These are phyloP conservation scores for Gerris lacustris DNA, from an alignment of 2,888 invertebrate species.

Conservation along the genomic window DNA sequence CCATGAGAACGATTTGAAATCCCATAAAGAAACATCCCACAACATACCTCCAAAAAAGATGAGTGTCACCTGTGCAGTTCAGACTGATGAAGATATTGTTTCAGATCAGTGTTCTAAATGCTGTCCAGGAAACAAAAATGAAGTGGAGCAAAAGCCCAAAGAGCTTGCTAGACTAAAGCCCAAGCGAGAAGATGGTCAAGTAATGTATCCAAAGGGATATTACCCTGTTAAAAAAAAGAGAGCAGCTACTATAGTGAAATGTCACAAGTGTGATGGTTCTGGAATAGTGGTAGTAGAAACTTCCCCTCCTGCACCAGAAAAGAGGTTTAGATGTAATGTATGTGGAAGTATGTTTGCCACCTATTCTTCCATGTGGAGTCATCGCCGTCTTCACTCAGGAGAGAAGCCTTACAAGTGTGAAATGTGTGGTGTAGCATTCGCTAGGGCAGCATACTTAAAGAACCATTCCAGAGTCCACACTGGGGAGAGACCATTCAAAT, in stretches of 20 bases:
- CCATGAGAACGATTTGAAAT: slow-evolving; percentile 40
- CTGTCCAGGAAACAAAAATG: slow-evolving; percentile 31
- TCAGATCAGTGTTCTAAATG: slow-evolving; percentile 32
- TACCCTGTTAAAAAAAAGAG: slow-evolving; percentile 73
- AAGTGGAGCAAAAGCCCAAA: slow-evolving; percentile 19
- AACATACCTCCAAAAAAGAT: slow-evolving; percentile 24
- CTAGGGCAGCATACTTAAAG: slow-evolving; percentile 79
- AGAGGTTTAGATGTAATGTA: slow-evolving; percentile 78
- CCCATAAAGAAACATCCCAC: slow-evolving; percentile 35
- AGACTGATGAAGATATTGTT: slow-evolving; percentile 31
- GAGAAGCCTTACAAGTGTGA: slow-evolving; percentile 79
- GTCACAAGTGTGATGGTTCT: slow-evolving; percentile 78
- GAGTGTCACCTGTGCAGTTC: slow-evolving; percentile 32
- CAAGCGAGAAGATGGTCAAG: background rate
- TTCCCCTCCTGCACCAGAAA: slow-evolving; percentile 42
- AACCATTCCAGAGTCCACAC: slow-evolving; percentile 80
- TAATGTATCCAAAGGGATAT: slow-evolving; percentile 42
- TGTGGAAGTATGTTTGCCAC: slow-evolving; percentile 47
- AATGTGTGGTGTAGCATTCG: slow-evolving; percentile 75
- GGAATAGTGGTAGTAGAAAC: slow-evolving; percentile 67
- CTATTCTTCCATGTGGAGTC: slow-evolving; percentile 79
- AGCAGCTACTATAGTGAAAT: slow-evolving; percentile 70
- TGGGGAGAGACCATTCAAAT: slow-evolving; percentile 50
- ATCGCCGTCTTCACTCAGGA: slow-evolving; percentile 72
- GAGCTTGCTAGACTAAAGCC: background rate